Percentiles rank a stretch among this genome's conserved stretches.
These are phyloP conservation scores for Girardia tigrina DNA, from an alignment of 2,888 invertebrate species.

Conservation along the genomic window DNA sequence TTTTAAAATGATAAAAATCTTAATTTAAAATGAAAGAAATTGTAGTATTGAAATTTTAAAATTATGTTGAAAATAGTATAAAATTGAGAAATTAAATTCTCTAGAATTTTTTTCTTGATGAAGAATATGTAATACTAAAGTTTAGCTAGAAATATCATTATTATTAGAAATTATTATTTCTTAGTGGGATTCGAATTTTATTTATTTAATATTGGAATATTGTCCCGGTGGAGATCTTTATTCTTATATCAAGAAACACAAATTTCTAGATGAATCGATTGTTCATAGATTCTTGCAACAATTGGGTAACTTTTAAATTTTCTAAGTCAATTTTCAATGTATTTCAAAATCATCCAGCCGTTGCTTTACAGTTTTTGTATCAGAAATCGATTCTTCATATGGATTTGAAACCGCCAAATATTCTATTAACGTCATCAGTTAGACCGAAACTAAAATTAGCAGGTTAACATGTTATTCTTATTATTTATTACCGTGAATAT, in stretches of 20 bases:
- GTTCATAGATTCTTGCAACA: slow-evolving; percentile 25
- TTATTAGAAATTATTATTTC: neutral
- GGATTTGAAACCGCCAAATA: slow-evolving; percentile 76
- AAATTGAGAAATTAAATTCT: too few relatives aligned
- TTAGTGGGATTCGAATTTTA: slow-evolving; percentile 29
- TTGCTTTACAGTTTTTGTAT: slow-evolving; percentile 65
- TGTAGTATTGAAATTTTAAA: too few relatives aligned
- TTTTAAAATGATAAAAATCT: too few relatives aligned
- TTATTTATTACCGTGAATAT: too few relatives aligned
- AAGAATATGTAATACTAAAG: too few relatives aligned
- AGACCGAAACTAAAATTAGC: slow-evolving; percentile 63
- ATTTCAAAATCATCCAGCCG: slow-evolving; percentile 51
- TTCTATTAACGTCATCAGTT: slow-evolving; percentile 59
- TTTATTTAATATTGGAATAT: slow-evolving; percentile 28
- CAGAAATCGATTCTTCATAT: slow-evolving; percentile 63
- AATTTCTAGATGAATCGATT: slow-evolving; percentile 4
- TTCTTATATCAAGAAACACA: neutral
- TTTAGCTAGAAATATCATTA: neutral
- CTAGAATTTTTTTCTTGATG: too few relatives aligned
- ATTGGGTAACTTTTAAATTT: slow-evolving; percentile 26
- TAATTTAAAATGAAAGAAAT: too few relatives aligned
- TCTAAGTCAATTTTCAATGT: neutral
- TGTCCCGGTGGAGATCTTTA: slow-evolving; percentile 27
- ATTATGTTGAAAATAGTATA: too few relatives aligned
- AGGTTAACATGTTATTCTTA: slow-evolving; percentile 51